Conservation (phyloP, 2,797 vertebrate genomes). For the Chrysocyon brachyurus region DNA sequence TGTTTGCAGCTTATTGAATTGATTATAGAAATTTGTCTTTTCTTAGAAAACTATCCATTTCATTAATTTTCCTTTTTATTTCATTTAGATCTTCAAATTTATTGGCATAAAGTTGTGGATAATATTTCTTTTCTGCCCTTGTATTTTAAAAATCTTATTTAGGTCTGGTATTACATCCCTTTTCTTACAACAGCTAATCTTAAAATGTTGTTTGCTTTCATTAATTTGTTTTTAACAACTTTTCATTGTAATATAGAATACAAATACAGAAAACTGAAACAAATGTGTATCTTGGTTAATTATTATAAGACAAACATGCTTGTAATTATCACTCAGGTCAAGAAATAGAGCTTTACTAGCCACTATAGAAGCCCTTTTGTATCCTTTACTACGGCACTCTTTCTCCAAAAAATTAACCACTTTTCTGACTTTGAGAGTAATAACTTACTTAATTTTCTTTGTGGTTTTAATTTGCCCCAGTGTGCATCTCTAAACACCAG, state of each 20-base stretch:
- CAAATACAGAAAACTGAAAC: neutral
- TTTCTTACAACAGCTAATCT: neutral
- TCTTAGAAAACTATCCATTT: slow-evolving; percentile 16
- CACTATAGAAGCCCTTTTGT: neutral
- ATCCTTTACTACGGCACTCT: neutral
- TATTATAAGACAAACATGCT: neutral
- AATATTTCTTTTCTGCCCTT: neutral
- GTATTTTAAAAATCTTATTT: neutral
- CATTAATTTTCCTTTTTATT: neutral
- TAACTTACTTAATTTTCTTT: slow-evolving; percentile 15
- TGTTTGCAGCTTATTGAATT: neutral
- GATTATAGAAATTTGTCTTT: neutral
- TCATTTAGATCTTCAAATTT: slow-evolving; percentile 27
- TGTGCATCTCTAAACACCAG: neutral
- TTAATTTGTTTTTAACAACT: neutral
- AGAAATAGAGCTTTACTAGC: neutral
- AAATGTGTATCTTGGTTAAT: neutral
- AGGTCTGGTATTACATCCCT: neutral
- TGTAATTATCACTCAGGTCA: neutral
- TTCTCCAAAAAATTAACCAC: neutral
- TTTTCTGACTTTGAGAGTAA: slow-evolving; percentile 3
- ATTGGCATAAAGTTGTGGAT: neutral
- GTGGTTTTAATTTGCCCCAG: neutral
- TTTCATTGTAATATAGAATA: slow-evolving; percentile 13
- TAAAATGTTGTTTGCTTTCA: neutral